Evolutionary conservation across 2,797 vertebrate species (phyloP), one percentile per base, ranked within the genome.

Genomic region (Taenioides sp.): DNA sequence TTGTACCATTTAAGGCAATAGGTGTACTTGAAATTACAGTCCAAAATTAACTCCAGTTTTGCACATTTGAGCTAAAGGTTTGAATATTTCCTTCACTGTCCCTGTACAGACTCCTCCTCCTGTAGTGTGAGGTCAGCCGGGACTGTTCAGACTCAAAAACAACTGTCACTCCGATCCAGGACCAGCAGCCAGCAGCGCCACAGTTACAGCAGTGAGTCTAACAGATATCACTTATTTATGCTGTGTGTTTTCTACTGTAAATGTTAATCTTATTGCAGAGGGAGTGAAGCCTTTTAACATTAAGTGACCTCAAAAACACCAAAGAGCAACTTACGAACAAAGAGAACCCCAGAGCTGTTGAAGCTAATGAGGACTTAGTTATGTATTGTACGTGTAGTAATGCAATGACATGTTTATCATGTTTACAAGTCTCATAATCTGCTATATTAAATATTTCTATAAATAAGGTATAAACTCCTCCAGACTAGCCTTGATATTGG

Each of bases 51-150:
- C 7, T 10, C 6, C 7, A 52, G 7, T 20, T 20, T 52, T 52
- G 50, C 20, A n/a, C 14, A 4, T 31, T 4, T 49, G 47, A 16
- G 14, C 11, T 40, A 10, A 40, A 18, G 16, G 4, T 54, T 7
- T 54, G 52, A 54, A 27, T 27, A 27, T 0, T 10, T 55, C 7
- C 22, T n/a, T 23, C 22, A 23, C 5, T 58, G 55, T 55, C 25
- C n/a, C 25, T 22, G 10, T 70, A 6, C 79, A 92, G 89, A 74
- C 28, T 31, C 28, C 17, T 81, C 88, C 17, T 78, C 66, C 70
- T 67, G 49, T 80, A 89, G 88, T 7, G 10, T 78, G 31, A 80
- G 18, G 70, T 86, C 89, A 60, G 70, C 67, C 18, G 81, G 70
- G 74, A 83, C 75, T 10, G 77, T n/a, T 43, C 47, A 18, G 31